phyloP scores from a whole-genome alignment of 2,797 vertebrate species.

The Brotula barbata region DNA sequence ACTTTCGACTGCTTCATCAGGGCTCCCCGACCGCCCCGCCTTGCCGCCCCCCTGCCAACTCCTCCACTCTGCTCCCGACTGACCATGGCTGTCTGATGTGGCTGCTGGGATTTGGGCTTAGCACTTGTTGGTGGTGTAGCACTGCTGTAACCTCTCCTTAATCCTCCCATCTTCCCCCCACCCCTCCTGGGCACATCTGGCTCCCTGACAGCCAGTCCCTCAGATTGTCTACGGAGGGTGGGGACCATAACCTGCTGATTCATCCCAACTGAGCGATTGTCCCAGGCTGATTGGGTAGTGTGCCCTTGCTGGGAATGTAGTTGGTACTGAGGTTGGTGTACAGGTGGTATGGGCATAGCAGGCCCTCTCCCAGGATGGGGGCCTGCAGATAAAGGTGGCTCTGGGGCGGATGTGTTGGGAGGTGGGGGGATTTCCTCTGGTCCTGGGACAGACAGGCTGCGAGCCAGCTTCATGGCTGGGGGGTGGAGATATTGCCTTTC shows the following conservation, averaged over 20 bases:
- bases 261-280: constrained; percentile 65
- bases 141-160: constrained; percentile 83
- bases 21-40: constrained; percentile 84
- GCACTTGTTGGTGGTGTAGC: constrained; percentile 78
- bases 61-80: constrained; percentile 63
- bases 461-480: constrained; percentile 89
- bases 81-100: constrained; percentile 56
- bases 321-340: constrained; percentile 71
- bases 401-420: constrained; percentile 89
- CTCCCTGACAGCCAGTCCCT: constrained; percentile 68
- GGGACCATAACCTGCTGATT: constrained; percentile 71
- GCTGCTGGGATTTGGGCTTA: constrained; percentile 69
- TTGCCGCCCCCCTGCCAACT: constrained; percentile 51
- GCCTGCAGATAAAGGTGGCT: constrained; percentile 87
- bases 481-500: constrained; percentile 88
- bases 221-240: constrained; percentile 74
- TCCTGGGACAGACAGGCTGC: constrained; percentile 90
- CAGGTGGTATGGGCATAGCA: constrained; percentile 73
- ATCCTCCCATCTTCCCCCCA: constrained; percentile 77
- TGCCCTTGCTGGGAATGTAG: constrained; percentile 69
- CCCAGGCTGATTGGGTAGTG: constrained; percentile 68
- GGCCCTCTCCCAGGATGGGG: constrained; percentile 74
- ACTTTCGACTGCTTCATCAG: constrained; percentile 91
- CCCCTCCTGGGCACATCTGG: constrained; percentile 72
- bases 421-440: constrained; percentile 93